Base-by-base conservation (phyloP, 2,888 invertebrate species). In the Ophion slaviceki region DNA sequence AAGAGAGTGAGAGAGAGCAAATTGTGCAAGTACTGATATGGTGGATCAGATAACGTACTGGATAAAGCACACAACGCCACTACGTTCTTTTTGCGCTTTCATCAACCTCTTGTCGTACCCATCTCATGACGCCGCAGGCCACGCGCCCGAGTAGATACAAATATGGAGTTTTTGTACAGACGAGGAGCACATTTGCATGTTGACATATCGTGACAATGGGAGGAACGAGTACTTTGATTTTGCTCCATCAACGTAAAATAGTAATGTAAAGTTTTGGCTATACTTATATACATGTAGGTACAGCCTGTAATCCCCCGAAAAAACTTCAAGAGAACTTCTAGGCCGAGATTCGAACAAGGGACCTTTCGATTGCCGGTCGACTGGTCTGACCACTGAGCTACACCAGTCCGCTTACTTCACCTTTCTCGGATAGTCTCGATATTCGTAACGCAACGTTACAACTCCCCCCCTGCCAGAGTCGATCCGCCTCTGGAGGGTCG, bases 81-180 rank as follows among this genome's bases (percentile, higher is more conserved):
- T 24, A 40, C 57, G 20, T 77, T 8, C 74, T 28, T 62, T 24
- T 28, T 24, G 11, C 62, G 45, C n/a, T 62, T 61, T 45, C 57
- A 45, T 24, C 53, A 11, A 20, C 36, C 59, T 77, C 67, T 66
- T 57, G 32, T 67, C 36, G 45, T 14, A 17, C 66, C 57, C 36
- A n/a, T 67, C 40, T 66, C 67, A 28, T 77, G 67, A 57, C 77
- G 57, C 77, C 67, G 57, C 32, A 67, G 67, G 77, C 67, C 67
- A 59, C 57, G 10, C 36, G 20, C 53, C 14, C 67, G 36, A 67
- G 2, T 57, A 14, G 67, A 67, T 20, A 40, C 40, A 40, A 67
- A 77, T 67, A 40, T 77, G 53, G 11, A 1, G 59, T 28, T 4
- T 61, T 64, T 61, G 57, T 7, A 53, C 28, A 59, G 11, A 45